These are phyloP conservation scores for Imbricaverruca yamaguchii DNA, from an alignment of 2,888 invertebrate species.

Conservation along the genomic window DNA sequence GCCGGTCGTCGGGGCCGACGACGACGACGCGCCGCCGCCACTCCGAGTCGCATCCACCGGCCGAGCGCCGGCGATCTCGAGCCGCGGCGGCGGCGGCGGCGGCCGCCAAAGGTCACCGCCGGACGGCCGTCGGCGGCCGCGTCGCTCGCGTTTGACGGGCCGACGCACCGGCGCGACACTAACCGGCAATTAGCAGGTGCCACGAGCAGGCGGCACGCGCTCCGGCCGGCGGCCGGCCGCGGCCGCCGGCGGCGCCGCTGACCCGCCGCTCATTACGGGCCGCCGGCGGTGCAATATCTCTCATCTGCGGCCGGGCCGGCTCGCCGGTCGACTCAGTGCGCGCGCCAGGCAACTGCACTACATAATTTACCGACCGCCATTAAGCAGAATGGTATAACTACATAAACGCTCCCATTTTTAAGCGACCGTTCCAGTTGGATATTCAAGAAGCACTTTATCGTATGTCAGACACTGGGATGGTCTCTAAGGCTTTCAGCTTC, in stretches of 20 bases:
- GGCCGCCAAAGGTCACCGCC: background rate
- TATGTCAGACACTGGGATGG: conserved; percentile 18
- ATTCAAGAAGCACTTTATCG: conserved; percentile 16
- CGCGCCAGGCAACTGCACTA: background rate
- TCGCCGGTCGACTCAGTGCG: background rate
- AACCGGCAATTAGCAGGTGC: conserved; percentile 11
- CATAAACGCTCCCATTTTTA: conserved; percentile 19
- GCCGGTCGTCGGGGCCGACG: too few species aligned
- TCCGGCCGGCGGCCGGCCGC: background rate
- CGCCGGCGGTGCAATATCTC: background rate
- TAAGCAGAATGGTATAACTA: conserved; percentile 5
- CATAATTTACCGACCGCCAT: conserved; percentile 9
- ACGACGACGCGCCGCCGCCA: too few species aligned
- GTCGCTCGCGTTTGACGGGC: background rate
- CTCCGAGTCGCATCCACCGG: too few species aligned
- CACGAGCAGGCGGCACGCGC: background rate
- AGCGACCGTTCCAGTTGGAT: conserved; percentile 10
- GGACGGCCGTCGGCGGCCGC: background rate
- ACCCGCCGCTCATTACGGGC: background rate
- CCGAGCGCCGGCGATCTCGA: background rate
- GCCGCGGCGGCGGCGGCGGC: background rate
- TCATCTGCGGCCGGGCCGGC: background rate
- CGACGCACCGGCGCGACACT: background rate
- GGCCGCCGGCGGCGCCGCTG: background rate
- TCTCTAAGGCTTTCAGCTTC: conserved; percentile 20